These are phyloP conservation scores for Microcebus ravelobensis DNA, from an alignment of 2,113 vertebrate genomes.

Conservation along the genomic window DNA sequence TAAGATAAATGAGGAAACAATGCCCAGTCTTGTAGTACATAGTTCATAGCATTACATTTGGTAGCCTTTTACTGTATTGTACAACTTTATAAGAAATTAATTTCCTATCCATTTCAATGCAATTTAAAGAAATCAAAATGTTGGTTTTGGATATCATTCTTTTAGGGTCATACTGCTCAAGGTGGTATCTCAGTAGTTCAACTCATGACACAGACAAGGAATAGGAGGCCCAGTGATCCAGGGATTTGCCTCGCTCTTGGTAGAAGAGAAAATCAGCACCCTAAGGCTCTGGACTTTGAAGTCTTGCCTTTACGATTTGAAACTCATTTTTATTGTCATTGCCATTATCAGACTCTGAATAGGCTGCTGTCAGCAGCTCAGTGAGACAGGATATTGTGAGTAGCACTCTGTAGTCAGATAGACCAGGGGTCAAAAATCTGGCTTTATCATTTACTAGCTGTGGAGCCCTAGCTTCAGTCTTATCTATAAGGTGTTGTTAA, in stretches of 20 bases:
- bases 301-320: background rate
- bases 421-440: background rate
- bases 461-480: background rate
- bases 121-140: background rate
- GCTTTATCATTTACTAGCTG: background rate
- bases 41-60: background rate
- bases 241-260: background rate
- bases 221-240: rapidly evolving
- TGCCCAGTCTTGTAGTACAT: background rate
- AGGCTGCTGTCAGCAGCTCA: background rate
- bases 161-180: background rate
- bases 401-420: background rate
- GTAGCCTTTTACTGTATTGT: background rate
- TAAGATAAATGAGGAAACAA: background rate
- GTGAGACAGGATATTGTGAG: background rate
- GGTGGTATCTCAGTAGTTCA: background rate
- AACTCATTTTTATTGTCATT: background rate
- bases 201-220: background rate
- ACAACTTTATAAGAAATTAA: background rate
- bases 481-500: background rate
- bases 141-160: background rate
- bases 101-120: background rate
- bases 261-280: background rate
- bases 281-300: background rate
- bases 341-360: background rate